Base-by-base conservation (phyloP, 1,140 invertebrate genomes). In the Apocrypta bakeri region DNA sequence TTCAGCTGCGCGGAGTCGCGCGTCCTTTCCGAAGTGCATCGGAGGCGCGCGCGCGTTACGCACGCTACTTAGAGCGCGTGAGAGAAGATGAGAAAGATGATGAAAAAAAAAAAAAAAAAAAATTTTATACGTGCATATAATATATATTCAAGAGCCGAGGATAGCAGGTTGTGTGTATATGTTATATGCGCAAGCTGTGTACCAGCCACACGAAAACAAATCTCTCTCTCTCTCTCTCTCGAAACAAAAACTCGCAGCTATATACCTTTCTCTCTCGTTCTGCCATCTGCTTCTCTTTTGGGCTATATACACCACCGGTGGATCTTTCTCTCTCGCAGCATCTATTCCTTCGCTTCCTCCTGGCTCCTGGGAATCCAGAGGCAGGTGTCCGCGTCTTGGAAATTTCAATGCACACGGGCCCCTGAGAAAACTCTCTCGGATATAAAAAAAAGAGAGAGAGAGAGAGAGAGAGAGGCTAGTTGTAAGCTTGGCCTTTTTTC, bases 331-430 rank as follows among this genome's bases (percentile, higher is more conserved):
- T 37, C 56, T 42, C 69, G 31, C 61, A 40, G 77, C 83, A 85
- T 84, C 85, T 86, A 86, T 87, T 85, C 84, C 85, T 86, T 85
- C 82, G 84, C 84, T 40, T 78, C 63, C 63, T 24, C 75, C 75
- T 48, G 25, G 61, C 82, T 79, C 64, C 69, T 81, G 84, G 82
- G 73, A 81, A 86, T 85, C 85, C 78, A 80, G 81, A 69, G 86
- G 87, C 88, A 89, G 88, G 88, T 89, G 88, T 88, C 86, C 87
- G 84, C 86, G 69, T 87, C 85, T 87, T 87, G 88, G 87, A 88
- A 88, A 88, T 88, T 87, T 89, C 87, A 89, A 88, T 88, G 85
- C 84, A 83, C 12, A 8, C 14, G 11, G 29, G 42, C 61, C 71
- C 71, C 40, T 71, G 73, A 82, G 75, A 73, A 80, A 73, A 79